Evolutionary conservation across 2,888 invertebrate species (phyloP).

Genomic region (Catocala fraxini): DNA sequence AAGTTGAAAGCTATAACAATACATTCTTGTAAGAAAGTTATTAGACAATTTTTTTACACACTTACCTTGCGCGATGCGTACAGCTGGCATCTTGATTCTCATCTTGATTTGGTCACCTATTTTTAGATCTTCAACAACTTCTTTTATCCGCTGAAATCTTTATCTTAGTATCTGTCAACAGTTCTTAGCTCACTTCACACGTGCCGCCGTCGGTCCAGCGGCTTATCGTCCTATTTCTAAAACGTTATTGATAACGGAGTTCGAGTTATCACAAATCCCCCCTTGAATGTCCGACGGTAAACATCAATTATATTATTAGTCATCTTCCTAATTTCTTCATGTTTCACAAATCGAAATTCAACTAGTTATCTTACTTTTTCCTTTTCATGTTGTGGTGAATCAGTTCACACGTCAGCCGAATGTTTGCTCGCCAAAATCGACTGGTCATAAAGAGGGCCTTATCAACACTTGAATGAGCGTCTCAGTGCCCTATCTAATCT

Average conservation of each 20-base stretch:
- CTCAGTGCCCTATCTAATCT: slow-evolving; percentile 83
- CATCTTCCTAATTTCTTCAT: slow-evolving; percentile 76
- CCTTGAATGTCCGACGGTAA: slow-evolving; percentile 77
- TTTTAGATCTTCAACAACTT: slow-evolving; percentile 83
- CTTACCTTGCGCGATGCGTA: slow-evolving; percentile 98
- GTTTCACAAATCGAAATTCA: slow-evolving; percentile 51
- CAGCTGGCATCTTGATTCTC: slow-evolving; percentile 99
- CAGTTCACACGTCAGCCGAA: slow-evolving; percentile 65
- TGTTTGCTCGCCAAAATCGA: slow-evolving; percentile 73
- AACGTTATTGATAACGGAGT: slow-evolving; percentile 77
- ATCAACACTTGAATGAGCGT: slow-evolving; percentile 83
- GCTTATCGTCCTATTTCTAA: slow-evolving; percentile 78
- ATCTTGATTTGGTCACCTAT: slow-evolving; percentile 92
- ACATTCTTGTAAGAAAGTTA: slow-evolving; percentile 15
- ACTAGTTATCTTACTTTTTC: slow-evolving; percentile 75
- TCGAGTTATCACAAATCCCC: slow-evolving; percentile 73
- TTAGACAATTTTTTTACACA: slow-evolving; percentile 32
- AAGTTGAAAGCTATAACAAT: too few species aligned
- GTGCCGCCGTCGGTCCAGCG: slow-evolving; percentile 84
- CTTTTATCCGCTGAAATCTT: slow-evolving; percentile 76
- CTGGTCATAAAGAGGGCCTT: slow-evolving; percentile 77
- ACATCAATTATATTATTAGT: slow-evolving; percentile 65
- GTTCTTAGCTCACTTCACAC: slow-evolving; percentile 82
- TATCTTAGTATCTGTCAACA: slow-evolving; percentile 78
- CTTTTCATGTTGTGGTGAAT: slow-evolving; percentile 79